Evolutionary conservation across 2,797 vertebrate genomes (phyloP).

Genomic region (Onychomys torridus): DNA sequence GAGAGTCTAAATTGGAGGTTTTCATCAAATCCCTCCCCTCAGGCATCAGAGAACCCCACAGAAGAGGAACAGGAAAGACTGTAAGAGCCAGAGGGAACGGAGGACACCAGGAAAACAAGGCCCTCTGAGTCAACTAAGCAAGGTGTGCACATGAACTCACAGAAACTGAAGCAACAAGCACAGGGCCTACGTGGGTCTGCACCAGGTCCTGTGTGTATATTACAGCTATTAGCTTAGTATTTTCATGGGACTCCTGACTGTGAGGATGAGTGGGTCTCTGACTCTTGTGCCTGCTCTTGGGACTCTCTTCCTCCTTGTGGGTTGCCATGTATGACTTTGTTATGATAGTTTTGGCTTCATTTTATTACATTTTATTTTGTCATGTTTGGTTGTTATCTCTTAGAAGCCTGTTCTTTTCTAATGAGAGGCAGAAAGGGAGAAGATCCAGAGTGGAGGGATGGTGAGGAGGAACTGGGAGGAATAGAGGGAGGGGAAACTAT

Average conservation of each 20-base stretch:
- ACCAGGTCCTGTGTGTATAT: background rate
- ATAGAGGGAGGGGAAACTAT: background rate
- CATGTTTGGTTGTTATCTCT: background rate
- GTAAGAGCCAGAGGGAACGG: background rate
- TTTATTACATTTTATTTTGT: background rate
- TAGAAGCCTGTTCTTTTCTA: background rate
- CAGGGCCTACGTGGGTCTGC: too few relatives aligned
- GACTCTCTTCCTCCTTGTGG: background rate
- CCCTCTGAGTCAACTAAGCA: background rate
- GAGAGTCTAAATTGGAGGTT: background rate
- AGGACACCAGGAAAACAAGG: background rate
- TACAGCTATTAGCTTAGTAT: background rate
- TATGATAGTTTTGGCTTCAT: background rate
- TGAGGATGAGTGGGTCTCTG: background rate
- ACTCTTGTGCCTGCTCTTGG: background rate
- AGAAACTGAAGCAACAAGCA: background rate
- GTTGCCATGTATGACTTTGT: background rate
- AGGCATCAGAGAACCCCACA: background rate
- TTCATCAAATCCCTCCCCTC: background rate
- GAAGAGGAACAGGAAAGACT: background rate
- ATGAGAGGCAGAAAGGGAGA: background rate
- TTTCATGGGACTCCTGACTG: background rate
- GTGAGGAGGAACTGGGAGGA: background rate
- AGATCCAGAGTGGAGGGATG: accelerated
- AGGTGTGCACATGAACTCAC: background rate